Evolutionary conservation across 2,888 invertebrate genomes (phyloP), one percentile per base, ranked within the genome.

Genomic region (Ornithoptera alexandrae): DNA sequence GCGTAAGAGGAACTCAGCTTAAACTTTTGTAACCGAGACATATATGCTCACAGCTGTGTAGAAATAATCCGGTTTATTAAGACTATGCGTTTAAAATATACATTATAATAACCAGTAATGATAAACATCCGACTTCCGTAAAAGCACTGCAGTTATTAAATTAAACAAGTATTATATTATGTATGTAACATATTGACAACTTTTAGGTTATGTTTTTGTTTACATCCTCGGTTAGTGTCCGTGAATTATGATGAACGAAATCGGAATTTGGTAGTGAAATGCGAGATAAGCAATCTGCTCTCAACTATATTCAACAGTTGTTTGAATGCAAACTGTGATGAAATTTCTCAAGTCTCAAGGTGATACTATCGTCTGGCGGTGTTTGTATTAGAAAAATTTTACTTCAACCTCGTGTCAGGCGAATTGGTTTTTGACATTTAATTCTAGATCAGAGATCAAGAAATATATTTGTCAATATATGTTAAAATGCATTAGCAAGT

Each of bases 51-150:
- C 56, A 61, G 65, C 22, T 65, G 60, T 69, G 68, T 64, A 65
- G 68, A 69, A 69, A 69, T 61, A 69, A 69, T 65, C 68, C 68
- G 68, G 68, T 69, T 69, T 68, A 68, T 68, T 63, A 30, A 57
- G 46, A 60, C 30, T 63, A 39, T 59, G 63, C 59, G 10, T 18
- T 63, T 50, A 50, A 59, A 64, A 30, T 50, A 64, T 62, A 39
- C 7, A 53, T 60, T 36, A 62, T 58, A 18, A 58, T 2, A 22
- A 58, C 22, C 6, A 24, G 2, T 22, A n/a, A 22, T 24, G 12
- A 1, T 6, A 22, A 22, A 58, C 22, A 58, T 22, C 22, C 22
- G 57, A 58, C 8, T 58, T 58, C 57, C 57, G 57, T 15, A 8
- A 22, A 58, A 12, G n/a, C 22, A 10, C 12, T 22, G 22, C n/a